These are phyloP conservation scores for Dendrolimus kikuchii DNA, from an alignment of 1,140 invertebrate genomes.

Conservation along the genomic window DNA sequence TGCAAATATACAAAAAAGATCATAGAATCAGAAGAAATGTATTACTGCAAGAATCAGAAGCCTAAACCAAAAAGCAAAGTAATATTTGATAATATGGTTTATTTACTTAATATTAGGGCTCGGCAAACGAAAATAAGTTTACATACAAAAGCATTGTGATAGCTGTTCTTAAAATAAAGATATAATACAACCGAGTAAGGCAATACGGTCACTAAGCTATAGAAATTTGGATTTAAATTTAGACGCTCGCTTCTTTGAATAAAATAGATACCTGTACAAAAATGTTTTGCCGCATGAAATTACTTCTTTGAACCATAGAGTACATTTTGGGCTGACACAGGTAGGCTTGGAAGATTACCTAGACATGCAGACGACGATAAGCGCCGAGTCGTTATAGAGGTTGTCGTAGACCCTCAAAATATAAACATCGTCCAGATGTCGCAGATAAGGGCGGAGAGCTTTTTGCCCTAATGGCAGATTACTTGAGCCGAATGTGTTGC, in stretches of 20 bases:
- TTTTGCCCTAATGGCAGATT: slow-evolving; percentile 63
- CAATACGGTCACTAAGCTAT: too few relatives aligned
- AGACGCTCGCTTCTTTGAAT: background rate
- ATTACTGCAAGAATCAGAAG: too few relatives aligned
- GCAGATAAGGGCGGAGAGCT: slow-evolving; percentile 58
- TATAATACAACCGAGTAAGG: too few relatives aligned
- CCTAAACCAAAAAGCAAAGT: too few relatives aligned
- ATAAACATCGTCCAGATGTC: slow-evolving; percentile 66
- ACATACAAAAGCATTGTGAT: too few relatives aligned
- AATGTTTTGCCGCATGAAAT: slow-evolving; percentile 3
- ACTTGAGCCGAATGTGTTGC: slow-evolving; percentile 43
- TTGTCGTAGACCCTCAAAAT: slow-evolving; percentile 60
- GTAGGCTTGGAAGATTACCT: slow-evolving; percentile 43
- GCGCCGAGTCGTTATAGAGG: slow-evolving; percentile 58
- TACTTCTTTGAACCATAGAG: slow-evolving; percentile 24
- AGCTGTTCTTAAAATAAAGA: too few relatives aligned
- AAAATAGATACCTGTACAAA: background rate
- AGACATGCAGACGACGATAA: slow-evolving; percentile 58
- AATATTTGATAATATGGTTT: too few relatives aligned
- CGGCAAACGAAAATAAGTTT: too few relatives aligned
- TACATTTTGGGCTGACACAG: slow-evolving; percentile 25
- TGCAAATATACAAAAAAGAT: too few relatives aligned
- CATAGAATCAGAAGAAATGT: too few relatives aligned
- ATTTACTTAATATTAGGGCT: too few relatives aligned
- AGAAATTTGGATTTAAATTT: too few relatives aligned